phyloP scores from a whole-genome alignment of 2,888 invertebrate genomes.

The Chalcis sispes region DNA sequence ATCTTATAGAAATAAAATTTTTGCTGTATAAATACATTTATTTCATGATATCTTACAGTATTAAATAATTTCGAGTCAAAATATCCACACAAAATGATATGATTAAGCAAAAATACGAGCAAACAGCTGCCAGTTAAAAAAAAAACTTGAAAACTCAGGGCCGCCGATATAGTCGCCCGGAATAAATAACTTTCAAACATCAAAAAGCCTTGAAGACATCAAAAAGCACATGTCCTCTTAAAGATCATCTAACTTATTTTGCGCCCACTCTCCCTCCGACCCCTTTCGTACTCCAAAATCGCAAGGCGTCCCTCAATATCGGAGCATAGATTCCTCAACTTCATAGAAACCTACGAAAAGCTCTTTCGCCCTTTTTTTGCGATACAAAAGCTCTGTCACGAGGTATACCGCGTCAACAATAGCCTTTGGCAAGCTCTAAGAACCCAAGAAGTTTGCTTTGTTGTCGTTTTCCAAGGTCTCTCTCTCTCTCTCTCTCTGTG shows the following conservation, averaged over 20 bases:
- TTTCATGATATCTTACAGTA: too few relatives aligned
- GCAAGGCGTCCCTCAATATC: constrained; percentile 24
- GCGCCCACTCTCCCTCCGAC: too few relatives aligned
- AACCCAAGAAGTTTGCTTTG: constrained; percentile 4
- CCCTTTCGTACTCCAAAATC: constrained; percentile 16
- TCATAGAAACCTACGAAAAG: too few relatives aligned
- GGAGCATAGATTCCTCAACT: background rate
- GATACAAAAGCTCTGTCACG: background rate
- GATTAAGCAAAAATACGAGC: too few relatives aligned
- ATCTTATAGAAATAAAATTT: too few relatives aligned
- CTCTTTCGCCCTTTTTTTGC: background rate
- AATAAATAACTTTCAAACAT: background rate
- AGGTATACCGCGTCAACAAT: constrained; percentile 12
- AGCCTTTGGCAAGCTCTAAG: background rate
- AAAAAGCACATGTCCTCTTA: background rate
- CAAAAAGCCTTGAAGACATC: too few relatives aligned
- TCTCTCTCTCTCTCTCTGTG: too few relatives aligned
- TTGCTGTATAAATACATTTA: too few relatives aligned
- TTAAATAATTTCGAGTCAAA: too few relatives aligned
- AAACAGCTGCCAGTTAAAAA: too few relatives aligned
- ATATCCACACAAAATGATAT: too few relatives aligned
- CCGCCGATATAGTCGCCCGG: background rate
- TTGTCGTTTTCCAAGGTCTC: constrained; percentile 16
- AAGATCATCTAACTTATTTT: too few relatives aligned
- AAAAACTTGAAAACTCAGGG: background rate